Percentiles rank a stretch among this genome's conserved stretches.
Evolutionary conservation across 2,113 vertebrate genomes (phyloP).

Genomic region (Alectura lathami): DNA sequence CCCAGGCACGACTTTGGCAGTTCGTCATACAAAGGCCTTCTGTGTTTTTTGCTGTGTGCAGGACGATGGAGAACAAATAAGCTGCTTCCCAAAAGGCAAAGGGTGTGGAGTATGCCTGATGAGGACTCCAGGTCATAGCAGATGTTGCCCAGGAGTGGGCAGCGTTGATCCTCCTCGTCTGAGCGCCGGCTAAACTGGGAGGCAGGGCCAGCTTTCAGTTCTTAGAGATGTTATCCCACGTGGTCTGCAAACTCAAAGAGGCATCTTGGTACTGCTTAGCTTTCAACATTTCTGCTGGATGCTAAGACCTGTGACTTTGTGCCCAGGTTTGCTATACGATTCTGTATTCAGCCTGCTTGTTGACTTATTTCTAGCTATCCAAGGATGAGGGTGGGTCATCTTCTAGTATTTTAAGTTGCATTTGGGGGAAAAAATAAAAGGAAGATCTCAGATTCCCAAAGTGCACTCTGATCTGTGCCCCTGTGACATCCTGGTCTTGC

Average conservation of each 20-base stretch:
- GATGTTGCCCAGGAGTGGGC: background rate
- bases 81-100: background rate
- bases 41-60: background rate
- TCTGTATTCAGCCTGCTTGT: background rate
- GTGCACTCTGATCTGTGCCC: background rate
- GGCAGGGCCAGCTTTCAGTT: background rate
- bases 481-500: background rate
- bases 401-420: background rate
- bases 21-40: background rate
- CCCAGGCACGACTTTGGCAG: background rate
- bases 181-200: background rate
- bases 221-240: background rate
- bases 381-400: background rate
- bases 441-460: background rate
- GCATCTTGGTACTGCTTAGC: background rate
- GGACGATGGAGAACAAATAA: background rate
- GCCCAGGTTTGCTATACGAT: background rate
- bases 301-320: background rate
- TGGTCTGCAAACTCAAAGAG: background rate
- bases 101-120: background rate
- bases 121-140: background rate
- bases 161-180: background rate
- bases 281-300: background rate
- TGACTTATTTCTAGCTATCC: background rate
- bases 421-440: background rate